phyloP scores from a whole-genome alignment of 1,140 invertebrate genomes.

The Coboldia fuscipes region DNA sequence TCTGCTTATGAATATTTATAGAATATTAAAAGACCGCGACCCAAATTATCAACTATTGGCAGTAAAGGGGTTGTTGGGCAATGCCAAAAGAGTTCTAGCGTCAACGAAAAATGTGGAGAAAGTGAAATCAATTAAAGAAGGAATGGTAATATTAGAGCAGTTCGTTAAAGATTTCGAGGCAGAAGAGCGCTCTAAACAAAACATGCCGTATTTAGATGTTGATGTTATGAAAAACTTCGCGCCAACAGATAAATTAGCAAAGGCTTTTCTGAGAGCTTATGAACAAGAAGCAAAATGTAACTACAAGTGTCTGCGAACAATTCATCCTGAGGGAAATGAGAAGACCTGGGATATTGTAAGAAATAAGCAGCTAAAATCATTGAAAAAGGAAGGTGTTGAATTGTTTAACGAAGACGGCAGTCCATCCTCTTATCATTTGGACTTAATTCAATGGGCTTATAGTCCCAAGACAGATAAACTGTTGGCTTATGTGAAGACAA shows the following conservation, averaged over 20 bases:
- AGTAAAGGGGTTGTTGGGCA: slow-evolving; percentile 35
- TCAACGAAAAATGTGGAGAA: slow-evolving; percentile 41
- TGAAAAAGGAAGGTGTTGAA: slow-evolving; percentile 24
- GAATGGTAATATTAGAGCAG: slow-evolving; percentile 34
- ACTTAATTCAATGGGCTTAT: slow-evolving; percentile 39
- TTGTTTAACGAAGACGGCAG: slow-evolving; percentile 32
- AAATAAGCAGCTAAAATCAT: slow-evolving; percentile 27
- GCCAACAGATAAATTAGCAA: slow-evolving; percentile 14
- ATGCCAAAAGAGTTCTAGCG: slow-evolving; percentile 36
- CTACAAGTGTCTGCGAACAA: slow-evolving; percentile 37
- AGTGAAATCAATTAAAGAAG: slow-evolving; percentile 39
- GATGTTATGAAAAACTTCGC: slow-evolving; percentile 13
- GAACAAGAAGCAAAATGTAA: slow-evolving; percentile 30
- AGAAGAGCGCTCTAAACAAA: slow-evolving; percentile 31
- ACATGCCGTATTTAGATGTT: slow-evolving; percentile 32
- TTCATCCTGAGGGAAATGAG: slow-evolving; percentile 25
- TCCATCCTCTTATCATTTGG: slow-evolving; percentile 32
- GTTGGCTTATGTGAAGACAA: slow-evolving; percentile 12
- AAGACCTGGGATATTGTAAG: slow-evolving; percentile 39
- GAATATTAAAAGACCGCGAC: slow-evolving; percentile 34
- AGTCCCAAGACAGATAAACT: slow-evolving; percentile 30
- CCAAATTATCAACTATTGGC: slow-evolving; percentile 40
- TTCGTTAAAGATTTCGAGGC: slow-evolving; percentile 38
- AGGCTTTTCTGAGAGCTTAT: slow-evolving; percentile 13
- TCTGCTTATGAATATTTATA: slow-evolving; percentile 8